phyloP scores from a whole-genome alignment of 2,113 vertebrate genomes.

The Marcusenius ussheri region DNA sequence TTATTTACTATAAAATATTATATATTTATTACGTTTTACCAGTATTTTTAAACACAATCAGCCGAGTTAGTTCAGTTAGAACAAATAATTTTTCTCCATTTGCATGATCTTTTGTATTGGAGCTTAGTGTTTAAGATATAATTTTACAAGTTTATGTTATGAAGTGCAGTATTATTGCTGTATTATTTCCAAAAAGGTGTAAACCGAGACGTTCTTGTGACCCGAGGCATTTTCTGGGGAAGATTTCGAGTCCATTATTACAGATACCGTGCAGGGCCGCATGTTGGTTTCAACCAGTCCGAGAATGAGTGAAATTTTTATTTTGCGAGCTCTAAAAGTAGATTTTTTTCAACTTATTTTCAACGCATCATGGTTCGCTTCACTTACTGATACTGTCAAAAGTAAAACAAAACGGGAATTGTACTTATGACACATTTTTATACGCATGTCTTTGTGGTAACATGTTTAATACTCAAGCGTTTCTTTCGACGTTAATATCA shows the following conservation, averaged over 20 bases:
- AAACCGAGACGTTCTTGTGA: background rate
- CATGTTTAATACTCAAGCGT: background rate
- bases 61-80: background rate
- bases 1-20: background rate
- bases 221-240: background rate
- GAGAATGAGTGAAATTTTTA: background rate
- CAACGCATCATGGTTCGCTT: background rate
- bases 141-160: background rate
- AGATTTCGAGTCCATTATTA: background rate
- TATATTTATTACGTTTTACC: background rate
- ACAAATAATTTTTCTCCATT: background rate
- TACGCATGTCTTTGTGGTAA: background rate
- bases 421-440: background rate
- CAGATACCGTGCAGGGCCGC: background rate
- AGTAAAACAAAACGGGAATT: background rate
- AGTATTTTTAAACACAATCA: background rate
- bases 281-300: background rate
- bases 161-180: background rate
- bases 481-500: background rate
- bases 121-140: background rate
- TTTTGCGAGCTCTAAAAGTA: background rate
- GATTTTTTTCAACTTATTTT: background rate
- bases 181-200: background rate
- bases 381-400: background rate
- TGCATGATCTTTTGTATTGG: background rate